phyloP scores from a whole-genome alignment of 2,113 vertebrate species.

The Megatriorchis doriae region DNA sequence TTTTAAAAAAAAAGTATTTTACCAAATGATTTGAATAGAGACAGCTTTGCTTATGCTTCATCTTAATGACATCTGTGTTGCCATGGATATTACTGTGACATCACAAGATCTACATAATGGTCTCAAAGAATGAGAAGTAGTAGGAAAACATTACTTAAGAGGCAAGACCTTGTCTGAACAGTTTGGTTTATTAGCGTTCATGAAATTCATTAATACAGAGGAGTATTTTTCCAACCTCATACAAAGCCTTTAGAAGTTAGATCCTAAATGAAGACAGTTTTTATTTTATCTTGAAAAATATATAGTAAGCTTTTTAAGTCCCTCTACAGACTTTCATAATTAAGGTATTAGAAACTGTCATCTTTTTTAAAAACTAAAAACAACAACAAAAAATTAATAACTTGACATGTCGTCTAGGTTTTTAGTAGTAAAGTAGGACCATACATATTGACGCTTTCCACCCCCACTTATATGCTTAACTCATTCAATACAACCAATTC shows the following conservation, averaged over 20 bases:
- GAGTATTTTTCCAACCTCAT: background rate
- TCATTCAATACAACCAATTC: background rate
- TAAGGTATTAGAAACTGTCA: background rate
- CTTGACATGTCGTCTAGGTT: background rate
- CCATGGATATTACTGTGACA: background rate
- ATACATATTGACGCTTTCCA: background rate
- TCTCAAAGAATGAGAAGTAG: constrained; percentile 16
- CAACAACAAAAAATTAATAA: background rate
- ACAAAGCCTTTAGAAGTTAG: background rate
- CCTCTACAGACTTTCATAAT: background rate
- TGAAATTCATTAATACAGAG: background rate
- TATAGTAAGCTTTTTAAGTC: background rate
- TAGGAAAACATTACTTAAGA: constrained; percentile 33
- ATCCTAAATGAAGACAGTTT: background rate
- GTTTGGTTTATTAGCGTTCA: constrained; percentile 8
- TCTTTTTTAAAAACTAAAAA: background rate
- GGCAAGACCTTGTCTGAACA: background rate
- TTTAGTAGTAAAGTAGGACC: background rate
- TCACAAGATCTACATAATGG: constrained; percentile 1
- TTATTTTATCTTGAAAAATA: background rate
- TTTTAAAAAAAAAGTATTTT: background rate
- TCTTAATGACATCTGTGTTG: background rate
- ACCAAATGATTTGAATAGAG: background rate
- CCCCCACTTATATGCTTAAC: background rate
- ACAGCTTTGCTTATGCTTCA: background rate